Percentiles rank a stretch among this genome's conserved stretches.
phyloP scores from a whole-genome alignment of 2,113 vertebrate genomes.

The Amphiprion percula region DNA sequence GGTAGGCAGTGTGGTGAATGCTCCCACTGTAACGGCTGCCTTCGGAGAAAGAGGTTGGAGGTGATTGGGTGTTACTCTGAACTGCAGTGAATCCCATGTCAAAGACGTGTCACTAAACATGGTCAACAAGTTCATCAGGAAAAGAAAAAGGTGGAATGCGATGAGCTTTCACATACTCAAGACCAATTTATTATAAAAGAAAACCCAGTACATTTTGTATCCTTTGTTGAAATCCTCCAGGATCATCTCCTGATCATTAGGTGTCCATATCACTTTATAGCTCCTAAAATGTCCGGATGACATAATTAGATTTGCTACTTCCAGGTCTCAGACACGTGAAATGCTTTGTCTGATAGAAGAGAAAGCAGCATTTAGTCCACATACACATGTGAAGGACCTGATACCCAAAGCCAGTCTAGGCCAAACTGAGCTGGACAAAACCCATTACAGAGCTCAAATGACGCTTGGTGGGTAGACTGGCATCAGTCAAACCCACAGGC shows the following conservation, averaged over 20 bases:
- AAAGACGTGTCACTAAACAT: conserved; percentile 17
- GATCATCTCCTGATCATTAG: neutral
- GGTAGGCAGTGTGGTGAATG: conserved; percentile 44
- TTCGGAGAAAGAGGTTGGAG: conserved; percentile 44
- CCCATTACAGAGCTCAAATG: conserved; percentile 66
- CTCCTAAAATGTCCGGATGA: conserved; percentile 4
- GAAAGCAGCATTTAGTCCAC: conserved; percentile 13
- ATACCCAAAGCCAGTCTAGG: conserved; percentile 46
- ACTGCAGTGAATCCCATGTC: conserved; percentile 36
- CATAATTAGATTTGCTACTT: neutral
- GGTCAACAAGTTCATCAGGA: conserved; percentile 54
- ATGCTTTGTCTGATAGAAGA: neutral
- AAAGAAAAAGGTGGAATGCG: conserved; percentile 3
- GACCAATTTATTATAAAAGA: neutral
- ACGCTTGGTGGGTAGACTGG: conserved; percentile 77
- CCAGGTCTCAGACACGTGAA: neutral
- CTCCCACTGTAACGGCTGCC: conserved; percentile 38
- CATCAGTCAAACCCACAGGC: conserved; percentile 79
- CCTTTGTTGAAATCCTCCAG: neutral
- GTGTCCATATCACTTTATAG: neutral
- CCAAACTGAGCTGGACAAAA: conserved; percentile 66
- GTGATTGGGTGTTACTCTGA: conserved; percentile 49
- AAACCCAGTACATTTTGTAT: neutral
- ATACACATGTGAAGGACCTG: conserved; percentile 20
- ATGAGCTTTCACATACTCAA: neutral